Evolutionary conservation across 2,888 invertebrate species (phyloP), one percentile per base, ranked within the genome.

Genomic region (Plebejus anna): DNA sequence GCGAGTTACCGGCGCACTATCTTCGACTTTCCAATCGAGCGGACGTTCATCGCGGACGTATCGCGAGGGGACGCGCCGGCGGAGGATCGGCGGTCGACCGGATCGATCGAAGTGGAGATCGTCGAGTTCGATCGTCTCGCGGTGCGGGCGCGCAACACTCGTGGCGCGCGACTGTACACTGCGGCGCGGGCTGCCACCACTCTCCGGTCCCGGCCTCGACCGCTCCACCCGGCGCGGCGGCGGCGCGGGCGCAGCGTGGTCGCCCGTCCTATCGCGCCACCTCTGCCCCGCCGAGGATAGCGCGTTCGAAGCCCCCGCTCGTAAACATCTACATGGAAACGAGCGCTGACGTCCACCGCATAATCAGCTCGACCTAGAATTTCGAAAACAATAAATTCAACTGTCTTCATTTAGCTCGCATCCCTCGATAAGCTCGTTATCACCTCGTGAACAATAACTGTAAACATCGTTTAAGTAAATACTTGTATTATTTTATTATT

Each of bases 101-200:
- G 86, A 86, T 88, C 89, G 90, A 89, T 91, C 90, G 87, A 86
- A 82, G 84, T 83, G 84, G 84, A 85, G 82, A 80, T 82, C 83
- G 84, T 86, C 87, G 87, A 83, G 83, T 86, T 84, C 78, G 80
- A 77, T 28, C 61, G 81, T 78, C 76, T 80, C 80, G 79, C 79
- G 79, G 80, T 82, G 90, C 90, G 91, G 86, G 88, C 92, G 92
- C 92, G 92, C 93, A 89, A 84, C 89, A 88, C 89, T 89, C 84
- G 86, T 85, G 89, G 86, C 92, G 92, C 87, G 90, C 91, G 90
- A 88, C 87, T 89, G 88, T 89, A 87, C 80, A 93, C 93, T 94
- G 93, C 82, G 86, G 85, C 84, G 87, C 70, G 36, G 87, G 78
- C 80, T 86, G 83, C 88, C 88, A 81, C 85, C 85, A 87, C 85